Percentiles rank a stretch among this genome's conserved stretches.
phyloP scores from a whole-genome alignment of 2,797 vertebrate genomes.

The Bradypus variegatus region DNA sequence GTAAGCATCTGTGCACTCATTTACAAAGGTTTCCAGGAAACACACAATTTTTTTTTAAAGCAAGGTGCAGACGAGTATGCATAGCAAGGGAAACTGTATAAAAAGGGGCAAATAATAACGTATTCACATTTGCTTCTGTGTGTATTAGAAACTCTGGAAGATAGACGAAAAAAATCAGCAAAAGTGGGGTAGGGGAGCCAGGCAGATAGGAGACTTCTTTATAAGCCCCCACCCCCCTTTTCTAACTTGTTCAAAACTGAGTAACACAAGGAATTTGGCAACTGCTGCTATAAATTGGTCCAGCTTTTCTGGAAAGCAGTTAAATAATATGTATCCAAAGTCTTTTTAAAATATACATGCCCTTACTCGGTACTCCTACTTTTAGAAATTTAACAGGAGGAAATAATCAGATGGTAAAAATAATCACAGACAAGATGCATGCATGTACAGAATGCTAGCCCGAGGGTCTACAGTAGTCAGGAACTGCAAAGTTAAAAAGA shows the following conservation, averaged over 20 bases:
- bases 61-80: background rate
- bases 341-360: background rate
- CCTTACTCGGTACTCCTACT: background rate
- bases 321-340: background rate
- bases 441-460: background rate
- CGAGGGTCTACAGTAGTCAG: background rate
- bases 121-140: background rate
- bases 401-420: conserved; percentile 9
- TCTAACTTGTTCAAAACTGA: background rate
- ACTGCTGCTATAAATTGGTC: background rate
- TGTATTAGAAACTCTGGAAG: background rate
- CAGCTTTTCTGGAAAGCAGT: conserved; percentile 1
- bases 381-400: conserved; percentile 14
- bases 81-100: background rate
- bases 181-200: background rate
- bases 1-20: background rate
- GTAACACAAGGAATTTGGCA: background rate
- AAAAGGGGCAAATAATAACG: background rate
- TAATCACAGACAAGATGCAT: background rate
- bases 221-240: background rate
- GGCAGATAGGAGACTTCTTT: background rate
- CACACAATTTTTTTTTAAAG: background rate
- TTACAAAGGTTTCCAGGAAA: background rate
- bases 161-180: background rate
- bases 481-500: background rate